Evolutionary conservation across 2,113 vertebrate species (phyloP).

Genomic region (Melozone crissalis): DNA sequence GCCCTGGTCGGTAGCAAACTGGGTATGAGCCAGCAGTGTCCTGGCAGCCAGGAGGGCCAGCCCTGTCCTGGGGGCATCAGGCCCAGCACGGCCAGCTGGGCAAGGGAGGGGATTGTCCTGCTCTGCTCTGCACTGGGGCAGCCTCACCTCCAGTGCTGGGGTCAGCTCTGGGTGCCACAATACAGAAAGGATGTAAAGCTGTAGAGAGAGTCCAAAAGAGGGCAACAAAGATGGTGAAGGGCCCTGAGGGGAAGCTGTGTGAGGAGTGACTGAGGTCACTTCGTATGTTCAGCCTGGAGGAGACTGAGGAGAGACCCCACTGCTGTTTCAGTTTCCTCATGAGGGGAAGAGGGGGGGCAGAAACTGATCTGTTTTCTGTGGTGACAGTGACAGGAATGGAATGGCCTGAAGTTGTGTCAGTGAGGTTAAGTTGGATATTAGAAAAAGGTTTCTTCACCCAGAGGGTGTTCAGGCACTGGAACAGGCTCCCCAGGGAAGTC

Average conservation of each 20-base stretch:
- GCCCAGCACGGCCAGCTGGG: accelerated
- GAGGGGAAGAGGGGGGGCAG: neutral
- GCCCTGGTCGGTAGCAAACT: accelerated
- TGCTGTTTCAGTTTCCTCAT: accelerated
- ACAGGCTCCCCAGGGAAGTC: neutral
- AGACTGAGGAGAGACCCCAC: neutral
- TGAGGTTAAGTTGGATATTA: neutral
- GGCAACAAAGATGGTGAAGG: accelerated
- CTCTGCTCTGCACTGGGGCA: accelerated
- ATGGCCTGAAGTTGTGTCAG: neutral
- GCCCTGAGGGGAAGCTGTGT: accelerated
- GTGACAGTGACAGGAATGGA: neutral
- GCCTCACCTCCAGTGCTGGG: neutral
- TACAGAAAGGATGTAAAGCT: accelerated
- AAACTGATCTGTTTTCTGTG: neutral
- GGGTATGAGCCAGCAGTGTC: neutral
- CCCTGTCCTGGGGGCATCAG: neutral
- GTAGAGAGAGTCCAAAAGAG: neutral
- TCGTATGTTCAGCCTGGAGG: neutral
- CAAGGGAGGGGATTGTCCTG: neutral
- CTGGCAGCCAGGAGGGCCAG: neutral
- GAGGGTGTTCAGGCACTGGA: neutral
- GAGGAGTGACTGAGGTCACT: neutral
- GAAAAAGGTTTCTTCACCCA: neutral
- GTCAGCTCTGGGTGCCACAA: neutral